phyloP scores from a whole-genome alignment of 2,113 vertebrate genomes.

The Nymphicus hollandicus region DNA sequence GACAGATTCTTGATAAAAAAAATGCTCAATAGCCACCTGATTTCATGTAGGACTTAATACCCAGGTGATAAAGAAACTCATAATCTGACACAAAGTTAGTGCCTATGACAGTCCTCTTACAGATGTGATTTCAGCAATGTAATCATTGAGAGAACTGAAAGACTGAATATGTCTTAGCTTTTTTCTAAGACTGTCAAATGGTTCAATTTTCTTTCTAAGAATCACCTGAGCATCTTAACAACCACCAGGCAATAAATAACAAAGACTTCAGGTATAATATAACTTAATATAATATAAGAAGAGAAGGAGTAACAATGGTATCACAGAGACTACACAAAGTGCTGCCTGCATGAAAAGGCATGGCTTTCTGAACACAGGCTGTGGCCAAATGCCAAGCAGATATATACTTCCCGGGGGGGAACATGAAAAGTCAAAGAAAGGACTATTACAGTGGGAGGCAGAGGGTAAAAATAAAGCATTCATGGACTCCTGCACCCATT shows the following conservation, averaged over 20 bases:
- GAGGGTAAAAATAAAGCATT: not conserved
- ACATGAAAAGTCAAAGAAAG: not conserved
- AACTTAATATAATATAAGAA: not conserved
- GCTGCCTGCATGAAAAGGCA: fast-evolving
- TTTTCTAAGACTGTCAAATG: not conserved
- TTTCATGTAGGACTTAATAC: not conserved
- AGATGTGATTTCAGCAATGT: not conserved
- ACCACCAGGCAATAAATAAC: not conserved
- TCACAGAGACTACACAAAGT: not conserved
- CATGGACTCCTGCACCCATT: not conserved
- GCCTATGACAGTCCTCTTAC: not conserved
- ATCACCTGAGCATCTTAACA: not conserved
- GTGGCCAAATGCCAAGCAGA: not conserved
- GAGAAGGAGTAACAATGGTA: not conserved
- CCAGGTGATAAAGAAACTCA: not conserved
- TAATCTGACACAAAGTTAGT: not conserved
- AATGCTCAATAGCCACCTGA: not conserved
- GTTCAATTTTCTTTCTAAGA: not conserved
- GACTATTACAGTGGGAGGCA: not conserved
- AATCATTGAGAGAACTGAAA: not conserved
- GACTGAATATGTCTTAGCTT: not conserved
- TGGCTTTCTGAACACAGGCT: not conserved
- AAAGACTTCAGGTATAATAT: not conserved
- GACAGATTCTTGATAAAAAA: not conserved
- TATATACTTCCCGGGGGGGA: not conserved